These are phyloP conservation scores for Acanthurus lineatus DNA, from an alignment of 2,797 vertebrate genomes.

Conservation along the genomic window DNA sequence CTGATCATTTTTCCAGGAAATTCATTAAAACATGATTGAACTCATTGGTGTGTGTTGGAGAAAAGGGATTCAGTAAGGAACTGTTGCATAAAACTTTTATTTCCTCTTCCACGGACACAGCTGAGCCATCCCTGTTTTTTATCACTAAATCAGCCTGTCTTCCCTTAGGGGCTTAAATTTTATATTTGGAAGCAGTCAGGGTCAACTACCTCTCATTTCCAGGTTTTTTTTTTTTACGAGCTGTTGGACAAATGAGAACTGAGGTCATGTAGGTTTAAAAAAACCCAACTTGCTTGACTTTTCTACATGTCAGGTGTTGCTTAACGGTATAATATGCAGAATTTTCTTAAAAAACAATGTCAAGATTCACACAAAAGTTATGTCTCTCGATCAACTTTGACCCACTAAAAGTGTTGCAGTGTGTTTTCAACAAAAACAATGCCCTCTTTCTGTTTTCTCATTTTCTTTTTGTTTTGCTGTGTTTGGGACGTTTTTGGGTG, in stretches of 20 bases:
- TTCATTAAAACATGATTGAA: constrained; percentile 41
- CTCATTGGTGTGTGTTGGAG: background rate
- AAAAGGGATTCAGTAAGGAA: constrained; percentile 9
- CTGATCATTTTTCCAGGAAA: constrained; percentile 22
- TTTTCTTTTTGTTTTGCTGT: too few relatives aligned
- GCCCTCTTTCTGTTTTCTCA: too few relatives aligned
- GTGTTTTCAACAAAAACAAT: too few relatives aligned
- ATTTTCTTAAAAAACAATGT: too few relatives aligned
- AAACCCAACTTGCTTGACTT: constrained; percentile 10
- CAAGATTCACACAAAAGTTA: too few relatives aligned
- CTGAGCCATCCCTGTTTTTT: constrained; percentile 58
- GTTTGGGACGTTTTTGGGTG: too few relatives aligned
- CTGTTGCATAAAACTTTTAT: constrained; percentile 37
- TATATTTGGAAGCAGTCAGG: constrained; percentile 62
- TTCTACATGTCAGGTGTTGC: background rate
- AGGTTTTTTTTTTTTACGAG: constrained; percentile 28
- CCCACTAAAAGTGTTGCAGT: too few relatives aligned
- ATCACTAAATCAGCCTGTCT: constrained; percentile 61
- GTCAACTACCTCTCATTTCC: constrained; percentile 54
- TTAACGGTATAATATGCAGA: too few relatives aligned
- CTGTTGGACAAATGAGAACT: constrained; percentile 27
- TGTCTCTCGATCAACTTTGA: too few relatives aligned
- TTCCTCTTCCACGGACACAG: constrained; percentile 33
- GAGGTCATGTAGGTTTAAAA: background rate
- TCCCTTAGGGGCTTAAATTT: constrained; percentile 60